Base-by-base conservation (phyloP, 2,888 invertebrate genomes). In the Diplazon laetatorius region DNA sequence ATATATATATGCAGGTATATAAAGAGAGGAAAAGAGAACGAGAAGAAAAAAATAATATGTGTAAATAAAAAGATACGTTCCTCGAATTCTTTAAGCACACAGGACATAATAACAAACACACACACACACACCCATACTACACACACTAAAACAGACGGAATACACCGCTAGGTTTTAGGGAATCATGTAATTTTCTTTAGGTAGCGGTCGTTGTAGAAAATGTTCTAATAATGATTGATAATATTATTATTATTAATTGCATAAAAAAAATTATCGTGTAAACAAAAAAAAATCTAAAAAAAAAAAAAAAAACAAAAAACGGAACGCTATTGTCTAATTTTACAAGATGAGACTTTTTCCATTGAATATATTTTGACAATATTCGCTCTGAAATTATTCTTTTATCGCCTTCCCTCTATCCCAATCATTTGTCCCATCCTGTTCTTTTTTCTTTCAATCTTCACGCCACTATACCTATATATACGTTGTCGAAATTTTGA, bases 311-410 rank as follows among this genome's bases (percentile, higher is more conserved):
- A n/a, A 87, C 59, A 71, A 82, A 81, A 65, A 86, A 82, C 85
- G 85, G 81, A 86, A 86, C 82, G 81, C 55, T 1, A 88, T 87
- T 88, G 87, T 87, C 87, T 87, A 84, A 88, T 85, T 88, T 87
- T 87, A 86, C 86, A 88, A 86, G 85, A 88, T 87, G 84, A 87
- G 73, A 78, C 57, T 85, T 88, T 87, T 88, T 88, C 86, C 87
- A 88, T 88, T 87, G 86, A 88, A 88, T 88, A 88, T 88, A 88
- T 88, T 88, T 88, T 88, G 86, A 88, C 86, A 86, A 87, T 88
- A 88, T 86, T 80, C 78, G 70, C 76, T 73, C 76, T 71, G 70
- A 73, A 50, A 76, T 78, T 75, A 39, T 78, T 75, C 62, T 80
- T 62, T 71, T 80, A 12, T 63, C 25, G 22, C 50, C n/a, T n/a